Evolutionary conservation across 1,140 invertebrate genomes (phyloP).

Genomic region (Calosoma granatense): DNA sequence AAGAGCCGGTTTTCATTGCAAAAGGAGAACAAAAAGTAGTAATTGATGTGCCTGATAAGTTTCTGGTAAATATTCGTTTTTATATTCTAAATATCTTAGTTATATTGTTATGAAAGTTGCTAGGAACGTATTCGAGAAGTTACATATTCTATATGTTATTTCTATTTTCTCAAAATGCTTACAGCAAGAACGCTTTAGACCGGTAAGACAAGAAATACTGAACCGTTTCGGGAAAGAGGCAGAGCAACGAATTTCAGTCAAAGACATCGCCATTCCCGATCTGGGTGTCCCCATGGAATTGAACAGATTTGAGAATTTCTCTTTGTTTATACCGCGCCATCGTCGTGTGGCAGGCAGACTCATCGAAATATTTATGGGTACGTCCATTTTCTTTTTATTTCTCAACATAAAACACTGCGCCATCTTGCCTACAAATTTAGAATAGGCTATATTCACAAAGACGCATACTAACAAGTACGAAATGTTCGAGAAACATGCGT

Average conservation of each 20-base stretch:
- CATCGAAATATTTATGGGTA: conserved; percentile 43
- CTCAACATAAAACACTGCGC: no score
- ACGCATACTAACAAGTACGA: no score
- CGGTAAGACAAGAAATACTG: conserved; percentile 34
- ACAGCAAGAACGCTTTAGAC: conserved; percentile 38
- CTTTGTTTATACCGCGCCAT: conserved; percentile 45
- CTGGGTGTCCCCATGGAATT: conserved; percentile 37
- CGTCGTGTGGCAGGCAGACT: conserved; percentile 36
- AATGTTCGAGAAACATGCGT: background rate
- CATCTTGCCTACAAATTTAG: no score
- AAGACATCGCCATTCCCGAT: conserved; percentile 40
- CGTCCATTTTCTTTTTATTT: background rate
- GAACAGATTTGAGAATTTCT: conserved; percentile 40
- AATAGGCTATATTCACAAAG: background rate
- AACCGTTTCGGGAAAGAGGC: conserved; percentile 42
- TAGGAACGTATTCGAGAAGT: conserved; percentile 1
- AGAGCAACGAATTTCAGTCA: conserved; percentile 37
- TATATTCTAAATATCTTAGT: background rate
- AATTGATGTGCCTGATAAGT: conserved; percentile 17
- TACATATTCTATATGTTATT: conserved; percentile 10
- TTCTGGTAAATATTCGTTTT: conserved; percentile 15
- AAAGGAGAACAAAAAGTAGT: conserved; percentile 15
- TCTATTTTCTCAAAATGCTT: conserved; percentile 17
- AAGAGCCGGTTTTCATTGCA: conserved; percentile 35
- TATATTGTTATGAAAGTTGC: background rate